Base-by-base conservation (phyloP, 2,888 invertebrate genomes). In the Encarsia formosa region DNA sequence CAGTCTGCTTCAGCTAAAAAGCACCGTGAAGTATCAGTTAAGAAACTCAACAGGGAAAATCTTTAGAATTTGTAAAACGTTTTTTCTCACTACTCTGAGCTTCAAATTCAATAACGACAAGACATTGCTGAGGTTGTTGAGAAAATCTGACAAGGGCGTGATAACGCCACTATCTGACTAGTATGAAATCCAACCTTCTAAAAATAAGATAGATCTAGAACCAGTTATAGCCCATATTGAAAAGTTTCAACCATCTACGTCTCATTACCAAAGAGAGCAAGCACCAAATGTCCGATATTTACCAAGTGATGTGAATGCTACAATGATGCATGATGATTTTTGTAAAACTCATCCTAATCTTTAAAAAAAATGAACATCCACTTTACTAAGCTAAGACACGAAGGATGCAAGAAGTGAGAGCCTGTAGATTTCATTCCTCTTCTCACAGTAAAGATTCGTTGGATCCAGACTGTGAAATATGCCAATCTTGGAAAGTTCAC, bases 291-390 rank as follows among this genome's bases (percentile, higher is more conserved):
- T 8, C 20, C 52, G 52, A n/a, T 56, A 56, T 26, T 31, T 53
- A n/a, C 19, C 49, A 11, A 32, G 34, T 37, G 43, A 53, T 16
- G 26, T 56, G 5, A 42, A 46, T 13, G 47, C 53, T 32, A 41
- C 35, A 11, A 50, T 49, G 15, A 53, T 56, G 56, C 56, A 53
- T 22, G 38, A 46, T 16, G 50, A 53, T 50, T 56, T 47, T 35
- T 38, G 20, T 3, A n/a, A n/a, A 16, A 44, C 4, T 49, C 46
- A 50, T 38, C 29, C 47, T 18, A 16, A 29, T 5, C n/a, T 39
- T 26, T 56, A 18, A 38, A 4, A 11, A 26, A 49, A 39, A 37
- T 49, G 39, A 49, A 53, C 20, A 46, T 46, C 22, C 34, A 23
- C 9, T 46, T 46, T 16, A 22, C 46, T 13, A 35, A 20, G 23